These are phyloP conservation scores for Penaeus chinensis DNA, from an alignment of 1,140 invertebrate species.

Conservation along the genomic window DNA sequence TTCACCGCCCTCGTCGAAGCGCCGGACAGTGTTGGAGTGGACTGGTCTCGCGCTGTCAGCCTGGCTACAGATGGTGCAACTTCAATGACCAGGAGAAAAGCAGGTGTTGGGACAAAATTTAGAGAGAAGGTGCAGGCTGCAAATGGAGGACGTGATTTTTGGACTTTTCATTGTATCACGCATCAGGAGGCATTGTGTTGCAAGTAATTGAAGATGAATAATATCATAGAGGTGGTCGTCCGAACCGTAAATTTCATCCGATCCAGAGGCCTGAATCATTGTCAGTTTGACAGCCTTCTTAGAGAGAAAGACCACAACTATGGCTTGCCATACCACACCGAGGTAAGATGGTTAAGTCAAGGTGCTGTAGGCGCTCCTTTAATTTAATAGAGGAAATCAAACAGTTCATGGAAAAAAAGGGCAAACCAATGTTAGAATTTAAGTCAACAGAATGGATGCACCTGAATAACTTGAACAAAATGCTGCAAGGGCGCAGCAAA, in stretches of 20 bases:
- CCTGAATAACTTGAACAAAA: no score
- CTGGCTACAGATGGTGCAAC: conserved; percentile 19
- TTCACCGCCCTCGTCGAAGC: conserved; percentile 13
- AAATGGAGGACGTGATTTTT: neutral
- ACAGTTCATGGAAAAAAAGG: no score
- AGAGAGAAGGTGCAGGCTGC: neutral
- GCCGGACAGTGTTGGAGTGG: conserved; percentile 2
- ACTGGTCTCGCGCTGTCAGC: conserved; percentile 4
- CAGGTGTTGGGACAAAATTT: conserved; percentile 7
- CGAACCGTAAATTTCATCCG: neutral
- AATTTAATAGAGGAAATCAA: no score
- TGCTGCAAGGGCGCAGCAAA: no score
- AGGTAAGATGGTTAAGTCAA: neutral
- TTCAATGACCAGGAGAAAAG: conserved; percentile 6
- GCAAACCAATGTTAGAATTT: no score
- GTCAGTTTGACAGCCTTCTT: conserved; percentile 9
- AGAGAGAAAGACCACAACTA: neutral
- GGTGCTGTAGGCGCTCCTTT: no score
- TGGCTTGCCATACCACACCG: conserved; percentile 4
- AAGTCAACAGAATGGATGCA: no score
- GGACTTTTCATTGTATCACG: neutral
- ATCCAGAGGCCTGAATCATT: neutral
- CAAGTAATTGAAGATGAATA: neutral
- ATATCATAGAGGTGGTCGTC: neutral
- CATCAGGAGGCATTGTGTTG: neutral